phyloP scores from a whole-genome alignment of 2,888 invertebrate genomes.

The Sminthurides aquaticus region DNA sequence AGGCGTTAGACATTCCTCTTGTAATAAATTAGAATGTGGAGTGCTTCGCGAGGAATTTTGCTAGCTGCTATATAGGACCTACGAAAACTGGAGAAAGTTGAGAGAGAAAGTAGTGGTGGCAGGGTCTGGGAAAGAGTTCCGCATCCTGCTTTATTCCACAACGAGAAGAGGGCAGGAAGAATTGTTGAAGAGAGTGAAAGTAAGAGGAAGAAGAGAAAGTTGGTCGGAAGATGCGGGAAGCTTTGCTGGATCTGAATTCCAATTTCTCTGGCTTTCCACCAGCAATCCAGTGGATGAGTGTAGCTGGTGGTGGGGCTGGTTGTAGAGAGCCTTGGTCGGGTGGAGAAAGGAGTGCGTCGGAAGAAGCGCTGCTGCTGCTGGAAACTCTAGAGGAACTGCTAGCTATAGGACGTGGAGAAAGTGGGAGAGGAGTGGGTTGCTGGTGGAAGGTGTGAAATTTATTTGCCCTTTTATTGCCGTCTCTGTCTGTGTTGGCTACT shows the following conservation, averaged over 20 bases:
- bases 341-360: neutral
- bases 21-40: neutral
- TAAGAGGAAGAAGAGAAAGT: too few relatives aligned
- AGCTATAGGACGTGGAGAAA: neutral
- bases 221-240: too few relatives aligned
- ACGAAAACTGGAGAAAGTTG: neutral
- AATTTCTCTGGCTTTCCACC: neutral
- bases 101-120: too few relatives aligned
- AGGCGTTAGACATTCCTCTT: neutral
- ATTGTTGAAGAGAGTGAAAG: too few relatives aligned
- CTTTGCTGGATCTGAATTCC: neutral
- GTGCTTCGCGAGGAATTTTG: too few relatives aligned
- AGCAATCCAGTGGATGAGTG: neutral
- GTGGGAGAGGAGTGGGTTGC: too few relatives aligned
- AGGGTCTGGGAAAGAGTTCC: too few relatives aligned
- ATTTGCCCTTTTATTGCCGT: constrained; percentile 12
- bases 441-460: constrained; percentile 14
- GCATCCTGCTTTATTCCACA: too few relatives aligned
- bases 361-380: too few relatives aligned
- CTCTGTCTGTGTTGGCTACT: neutral
- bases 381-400: neutral
- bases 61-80: too few relatives aligned
- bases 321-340: neutral
- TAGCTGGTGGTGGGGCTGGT: neutral
- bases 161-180: too few relatives aligned